These are phyloP conservation scores for Drosophila setosimentum DNA, from an alignment of 2,888 invertebrate genomes.

Conservation along the genomic window DNA sequence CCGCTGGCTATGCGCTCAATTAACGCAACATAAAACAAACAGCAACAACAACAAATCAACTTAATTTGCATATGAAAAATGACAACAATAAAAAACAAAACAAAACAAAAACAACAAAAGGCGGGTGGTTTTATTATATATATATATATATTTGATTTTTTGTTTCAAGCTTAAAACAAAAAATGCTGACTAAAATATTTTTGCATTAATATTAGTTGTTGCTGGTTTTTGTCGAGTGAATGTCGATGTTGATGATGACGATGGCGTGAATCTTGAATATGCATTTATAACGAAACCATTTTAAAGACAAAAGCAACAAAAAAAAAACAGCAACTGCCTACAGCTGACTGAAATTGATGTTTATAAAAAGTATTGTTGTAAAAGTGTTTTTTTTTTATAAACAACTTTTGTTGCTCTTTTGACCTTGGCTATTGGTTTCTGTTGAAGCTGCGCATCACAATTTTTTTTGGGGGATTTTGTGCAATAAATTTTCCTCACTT, in stretches of 20 bases:
- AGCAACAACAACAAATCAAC: conserved; percentile 37
- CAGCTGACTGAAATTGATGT: conserved; percentile 38
- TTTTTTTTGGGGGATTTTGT: conserved; percentile 28
- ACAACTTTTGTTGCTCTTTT: conserved; percentile 63
- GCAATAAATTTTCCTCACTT: conserved; percentile 58
- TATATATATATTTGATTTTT: neutral
- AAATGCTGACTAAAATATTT: conserved; percentile 22
- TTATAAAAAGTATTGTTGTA: conserved; percentile 51
- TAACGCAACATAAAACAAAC: conserved; percentile 66
- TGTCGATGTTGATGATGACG: conserved; percentile 49
- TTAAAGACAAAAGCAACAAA: conserved; percentile 37
- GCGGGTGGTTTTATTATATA: conserved; percentile 33
- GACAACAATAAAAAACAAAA: conserved; percentile 32
- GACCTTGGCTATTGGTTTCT: conserved; percentile 24
- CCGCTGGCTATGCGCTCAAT: conserved; percentile 52
- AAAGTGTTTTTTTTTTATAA: conserved; percentile 52
- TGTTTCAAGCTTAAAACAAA: conserved; percentile 32
- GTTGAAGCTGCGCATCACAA: conserved; percentile 20
- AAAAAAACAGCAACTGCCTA: conserved; percentile 29
- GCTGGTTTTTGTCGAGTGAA: conserved; percentile 48
- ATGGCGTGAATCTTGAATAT: conserved; percentile 55
- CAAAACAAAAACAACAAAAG: conserved; percentile 42
- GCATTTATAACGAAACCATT: conserved; percentile 75
- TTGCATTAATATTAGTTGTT: conserved; percentile 20
- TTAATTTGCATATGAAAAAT: conserved; percentile 67